Base-by-base conservation (phyloP, 2,888 invertebrate genomes). In the Drosophila prostipennis region DNA sequence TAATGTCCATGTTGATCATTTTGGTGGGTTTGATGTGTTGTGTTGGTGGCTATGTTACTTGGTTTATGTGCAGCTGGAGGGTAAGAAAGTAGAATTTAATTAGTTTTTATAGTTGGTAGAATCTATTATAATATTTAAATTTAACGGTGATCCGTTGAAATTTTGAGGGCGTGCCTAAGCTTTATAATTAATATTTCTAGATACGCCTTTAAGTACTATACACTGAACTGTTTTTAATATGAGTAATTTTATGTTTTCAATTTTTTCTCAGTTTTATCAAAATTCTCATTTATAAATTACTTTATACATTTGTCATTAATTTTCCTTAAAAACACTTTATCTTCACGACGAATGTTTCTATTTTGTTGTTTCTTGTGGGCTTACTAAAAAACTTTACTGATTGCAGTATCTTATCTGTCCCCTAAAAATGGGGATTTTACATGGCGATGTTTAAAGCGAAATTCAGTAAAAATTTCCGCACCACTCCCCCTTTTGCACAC, bases 1-100 rank as follows among this genome's bases (percentile, higher is more conserved):
- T 91, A 40, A 94, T 91, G 89, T 94, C 93, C 91, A 93, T 93
- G 91, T 93, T 93, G 54, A 91, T 90, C 91, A 90, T 86, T 72
- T 49, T 80, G 46, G 23, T 57, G 55, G 49, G 56, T 19, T 26
- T 34, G n/a, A 39, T 48, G 29, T 51, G 59, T 45, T 42, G 32
- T 23, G 39, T 52, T 37, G 49, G 56, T 65, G 55, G 48, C 52
- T 74, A 39, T 56, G 16, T 67, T 73, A 49, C 40, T 23, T 53
- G 54, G 46, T 46, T 63, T 40, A 14, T 10, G 34, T 42, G 48
- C 40, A 48, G 48, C 14, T 48, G 13, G 0, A 34, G 34, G 10
- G 5, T 1, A 16, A 34, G 6, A 16, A 45, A 7, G 1, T n/a
- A n/a, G 6, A 42, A 0, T n/a, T 26, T 2, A 7, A n/a, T 45